phyloP scores from a whole-genome alignment of 2,888 invertebrate genomes.

The Epirrhoe alternata region DNA sequence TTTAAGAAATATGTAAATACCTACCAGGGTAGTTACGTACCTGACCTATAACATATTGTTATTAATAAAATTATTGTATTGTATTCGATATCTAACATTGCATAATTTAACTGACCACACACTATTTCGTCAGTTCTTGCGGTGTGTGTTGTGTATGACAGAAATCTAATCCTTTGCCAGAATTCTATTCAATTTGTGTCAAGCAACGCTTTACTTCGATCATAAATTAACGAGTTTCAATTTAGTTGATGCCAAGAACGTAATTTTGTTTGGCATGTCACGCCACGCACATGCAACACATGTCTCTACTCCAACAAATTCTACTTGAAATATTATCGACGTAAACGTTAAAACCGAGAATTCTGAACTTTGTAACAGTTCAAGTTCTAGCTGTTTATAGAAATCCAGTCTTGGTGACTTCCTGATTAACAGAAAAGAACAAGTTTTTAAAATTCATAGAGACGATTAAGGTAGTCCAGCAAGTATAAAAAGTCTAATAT shows the following conservation, averaged over 20 bases:
- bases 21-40: no score
- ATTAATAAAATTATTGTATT: no score
- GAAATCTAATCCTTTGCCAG: constrained; percentile 13
- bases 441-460: background rate
- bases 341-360: background rate
- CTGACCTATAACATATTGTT: no score
- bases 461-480: background rate
- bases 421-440: background rate
- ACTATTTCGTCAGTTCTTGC: constrained; percentile 11
- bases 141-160: constrained; percentile 11
- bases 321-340: background rate
- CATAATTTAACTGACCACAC: constrained; percentile 6
- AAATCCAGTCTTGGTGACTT: background rate
- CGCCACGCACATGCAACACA: background rate
- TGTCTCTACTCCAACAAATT: background rate
- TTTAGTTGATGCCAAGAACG: constrained; percentile 32
- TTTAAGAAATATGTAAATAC: no score
- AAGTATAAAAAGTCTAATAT: background rate
- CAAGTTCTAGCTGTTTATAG: background rate
- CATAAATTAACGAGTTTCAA: constrained; percentile 20
- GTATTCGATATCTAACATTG: constrained; percentile 4
- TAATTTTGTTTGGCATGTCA: constrained; percentile 30
- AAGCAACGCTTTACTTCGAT: constrained; percentile 16
- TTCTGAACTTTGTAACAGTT: background rate
- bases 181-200: constrained; percentile 23